These are phyloP conservation scores for Antidorcas marsupialis DNA, from an alignment of 2,113 vertebrate species.

Conservation along the genomic window DNA sequence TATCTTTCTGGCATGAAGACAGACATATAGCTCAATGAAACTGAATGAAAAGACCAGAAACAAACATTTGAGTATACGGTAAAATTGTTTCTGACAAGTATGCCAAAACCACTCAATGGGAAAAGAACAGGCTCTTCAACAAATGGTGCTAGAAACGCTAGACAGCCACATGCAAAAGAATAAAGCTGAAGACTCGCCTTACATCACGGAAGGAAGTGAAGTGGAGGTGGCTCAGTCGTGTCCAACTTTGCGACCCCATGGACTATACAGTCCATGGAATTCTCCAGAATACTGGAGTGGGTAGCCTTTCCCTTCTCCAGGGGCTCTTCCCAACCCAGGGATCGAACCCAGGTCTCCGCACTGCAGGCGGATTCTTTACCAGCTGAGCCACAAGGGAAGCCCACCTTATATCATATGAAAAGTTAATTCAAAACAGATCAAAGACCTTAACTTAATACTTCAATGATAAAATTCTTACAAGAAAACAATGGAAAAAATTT, in stretches of 20 bases:
- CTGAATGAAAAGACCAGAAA: background rate
- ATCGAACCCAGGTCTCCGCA: accelerated
- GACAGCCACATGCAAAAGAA: background rate
- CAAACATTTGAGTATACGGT: background rate
- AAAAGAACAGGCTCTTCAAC: background rate
- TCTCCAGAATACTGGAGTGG: background rate
- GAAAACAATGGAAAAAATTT: background rate
- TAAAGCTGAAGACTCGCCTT: background rate
- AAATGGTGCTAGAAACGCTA: background rate
- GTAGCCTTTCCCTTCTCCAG: background rate
- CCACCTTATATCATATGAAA: background rate
- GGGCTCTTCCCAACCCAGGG: background rate
- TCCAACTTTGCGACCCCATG: accelerated
- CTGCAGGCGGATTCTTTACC: background rate
- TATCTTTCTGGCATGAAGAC: background rate
- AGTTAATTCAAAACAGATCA: background rate
- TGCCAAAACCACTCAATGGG: background rate
- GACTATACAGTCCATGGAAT: background rate
- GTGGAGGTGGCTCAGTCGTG: background rate
- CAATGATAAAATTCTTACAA: background rate
- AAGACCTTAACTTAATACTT: background rate
- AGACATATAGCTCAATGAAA: background rate
- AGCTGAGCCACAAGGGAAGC: background rate
- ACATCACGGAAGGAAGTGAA: background rate
- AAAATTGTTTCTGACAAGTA: background rate